Base-by-base conservation (phyloP, 1,140 invertebrate genomes). In the Pissodes strobi region DNA sequence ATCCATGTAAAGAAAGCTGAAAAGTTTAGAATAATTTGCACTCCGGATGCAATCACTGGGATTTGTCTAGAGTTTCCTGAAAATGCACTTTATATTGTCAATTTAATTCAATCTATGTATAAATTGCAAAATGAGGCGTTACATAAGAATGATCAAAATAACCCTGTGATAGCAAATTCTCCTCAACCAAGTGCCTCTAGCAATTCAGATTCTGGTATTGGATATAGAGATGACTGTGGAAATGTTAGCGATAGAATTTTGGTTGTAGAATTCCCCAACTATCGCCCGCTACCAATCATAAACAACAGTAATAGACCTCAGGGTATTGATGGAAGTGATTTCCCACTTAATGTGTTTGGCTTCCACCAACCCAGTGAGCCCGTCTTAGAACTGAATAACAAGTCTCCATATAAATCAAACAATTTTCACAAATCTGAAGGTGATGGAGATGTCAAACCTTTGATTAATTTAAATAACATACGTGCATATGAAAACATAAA, bases 141-240 rank as follows among this genome's bases (percentile, higher is more conserved):
- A 5, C 53, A 64, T 63, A 67, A 57, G 64, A 52, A 72, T 25
- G 63, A 69, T 23, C 55, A 74, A 39, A 64, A 69, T 30, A 67
- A 75, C 39, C 73, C 73, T 19, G 45, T 79, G 4, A 64, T 85
- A 2, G 85, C 89, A 0, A 88, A 91, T 67, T 91, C 90, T 0
- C 90, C 91, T 1, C 91, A 93, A 66, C 91, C 91, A 0, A 93
- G 90, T 74, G 91, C 91, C 45, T 94, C 91, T 0, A 95, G 92
- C 66, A 97, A 97, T 75, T 95, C 92, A 69, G 95, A 97, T 79
- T 97, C 94, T 13, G 94, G 94, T 0, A 94, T 97, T 56, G 94
- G 94, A 0, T 69, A 95, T 72, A 62, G 77, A 43, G 77, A 78
- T 67, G 77, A 97, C 65, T 89, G 87, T 73, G 85, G 87, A 34